Conservation (phyloP, 2,888 invertebrate species). For the Andrena dorsata region DNA sequence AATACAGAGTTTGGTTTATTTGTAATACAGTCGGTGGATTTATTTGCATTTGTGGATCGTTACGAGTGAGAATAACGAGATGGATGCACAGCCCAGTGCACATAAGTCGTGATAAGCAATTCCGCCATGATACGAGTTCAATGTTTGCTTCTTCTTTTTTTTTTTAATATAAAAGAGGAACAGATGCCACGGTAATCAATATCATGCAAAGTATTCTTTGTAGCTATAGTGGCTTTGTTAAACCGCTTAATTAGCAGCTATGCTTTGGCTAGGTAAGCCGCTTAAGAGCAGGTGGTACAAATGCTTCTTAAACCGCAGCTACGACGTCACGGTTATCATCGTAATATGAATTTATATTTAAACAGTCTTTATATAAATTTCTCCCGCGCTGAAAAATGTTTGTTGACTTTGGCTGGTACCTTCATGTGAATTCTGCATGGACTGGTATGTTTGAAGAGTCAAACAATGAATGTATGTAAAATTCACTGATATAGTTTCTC, state of each 20-base stretch:
- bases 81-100: background rate
- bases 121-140: background rate
- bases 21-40: background rate
- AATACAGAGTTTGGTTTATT: conserved; percentile 4
- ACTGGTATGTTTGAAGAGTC: too few species aligned
- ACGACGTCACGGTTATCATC: conserved; percentile 29
- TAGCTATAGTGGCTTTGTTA: conserved; percentile 51
- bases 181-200: background rate
- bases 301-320: conserved; percentile 58
- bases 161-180: background rate
- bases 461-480: too few species aligned
- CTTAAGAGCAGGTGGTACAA: conserved; percentile 59
- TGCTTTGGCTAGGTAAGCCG: conserved; percentile 64
- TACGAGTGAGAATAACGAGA: conserved; percentile 8
- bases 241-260: conserved; percentile 63
- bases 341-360: conserved; percentile 46
- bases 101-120: conserved; percentile 7
- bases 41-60: background rate
- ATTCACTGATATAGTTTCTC: too few species aligned
- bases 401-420: background rate
- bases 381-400: background rate
- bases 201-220: conserved; percentile 39
- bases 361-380: conserved; percentile 28
- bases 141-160: background rate
- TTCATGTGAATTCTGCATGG: background rate